A percentile compares a stretch with the other conserved stretches of the same genome.
Evolutionary conservation across 37 sponge, comb jelly and placozoan species (phyloP).

Genomic region (Spongia lamella): DNA sequence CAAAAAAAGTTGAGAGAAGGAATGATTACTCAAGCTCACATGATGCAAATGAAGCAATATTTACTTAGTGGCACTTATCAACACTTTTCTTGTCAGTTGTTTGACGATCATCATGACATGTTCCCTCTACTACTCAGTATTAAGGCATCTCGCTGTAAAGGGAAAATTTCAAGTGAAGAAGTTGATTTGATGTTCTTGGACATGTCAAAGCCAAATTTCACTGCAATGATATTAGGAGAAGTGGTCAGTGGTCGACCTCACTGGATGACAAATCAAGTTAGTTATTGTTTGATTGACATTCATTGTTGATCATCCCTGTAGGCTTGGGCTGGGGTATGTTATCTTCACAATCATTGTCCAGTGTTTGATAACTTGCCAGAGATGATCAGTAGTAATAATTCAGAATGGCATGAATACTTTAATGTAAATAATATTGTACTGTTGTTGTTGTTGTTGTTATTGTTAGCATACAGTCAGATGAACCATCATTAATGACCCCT

Average conservation of each 20-base stretch:
- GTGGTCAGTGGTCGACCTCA: conserved; percentile 2
- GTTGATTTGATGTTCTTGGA: conserved; percentile 1
- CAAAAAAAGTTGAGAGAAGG: no score
- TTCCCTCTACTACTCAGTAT: conserved; percentile 37
- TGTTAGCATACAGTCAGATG: not conserved
- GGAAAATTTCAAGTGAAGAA: conserved; percentile 19
- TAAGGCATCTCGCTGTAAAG: not conserved
- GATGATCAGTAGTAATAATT: conserved; percentile 6
- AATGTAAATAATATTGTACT: conserved; percentile 10
- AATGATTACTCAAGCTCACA: conserved; percentile 10
- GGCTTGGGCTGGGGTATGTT: conserved; percentile 29
- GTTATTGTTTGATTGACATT: not conserved
- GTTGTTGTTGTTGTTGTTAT: not conserved
- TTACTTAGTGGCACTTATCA: conserved; percentile 20
- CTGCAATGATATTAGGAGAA: conserved; percentile 8
- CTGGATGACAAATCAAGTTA: not conserved
- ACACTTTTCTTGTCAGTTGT: not conserved
- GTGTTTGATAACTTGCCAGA: not conserved
- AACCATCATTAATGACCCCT: conserved; percentile 8
- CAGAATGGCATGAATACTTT: conserved; percentile 60
- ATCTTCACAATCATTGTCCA: conserved; percentile 27
- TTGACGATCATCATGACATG: conserved; percentile 41
- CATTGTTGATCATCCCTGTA: not conserved
- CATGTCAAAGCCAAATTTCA: no score
- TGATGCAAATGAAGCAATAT: conserved; percentile 1